Evolutionary conservation across 2,113 vertebrate species (phyloP).

Genomic region (Pithys albifrons): DNA sequence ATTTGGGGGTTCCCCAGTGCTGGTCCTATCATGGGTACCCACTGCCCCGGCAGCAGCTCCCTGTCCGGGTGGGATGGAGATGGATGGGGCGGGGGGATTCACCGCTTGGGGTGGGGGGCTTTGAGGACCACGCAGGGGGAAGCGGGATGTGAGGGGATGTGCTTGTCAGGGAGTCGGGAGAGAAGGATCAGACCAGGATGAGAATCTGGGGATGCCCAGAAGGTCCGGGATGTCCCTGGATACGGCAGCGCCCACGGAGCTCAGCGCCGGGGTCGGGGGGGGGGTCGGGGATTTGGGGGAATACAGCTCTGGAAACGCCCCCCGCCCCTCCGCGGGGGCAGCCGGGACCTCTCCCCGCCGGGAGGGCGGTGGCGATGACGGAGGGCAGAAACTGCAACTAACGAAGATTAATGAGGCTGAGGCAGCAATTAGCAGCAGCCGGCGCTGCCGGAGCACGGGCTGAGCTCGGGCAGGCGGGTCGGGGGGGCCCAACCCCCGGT

Average conservation of each 20-base stretch:
- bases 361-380: neutral
- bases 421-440: neutral
- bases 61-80: neutral
- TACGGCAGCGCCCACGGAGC: neutral
- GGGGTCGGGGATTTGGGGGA: neutral
- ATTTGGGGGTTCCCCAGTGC: neutral
- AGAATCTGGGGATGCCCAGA: accelerated
- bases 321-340: neutral
- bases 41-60: neutral
- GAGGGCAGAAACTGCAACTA: neutral
- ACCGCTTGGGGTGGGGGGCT: accelerated
- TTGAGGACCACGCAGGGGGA: neutral
- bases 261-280: neutral
- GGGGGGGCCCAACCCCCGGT: accelerated
- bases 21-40: neutral
- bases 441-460: accelerated
- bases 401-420: slow-evolving; percentile 61
- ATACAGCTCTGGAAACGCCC: neutral
- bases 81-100: neutral
- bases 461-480: neutral
- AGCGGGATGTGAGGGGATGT: accelerated
- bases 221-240: accelerated
- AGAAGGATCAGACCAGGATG: neutral
- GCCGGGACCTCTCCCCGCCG: neutral
- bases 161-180: accelerated